Percentiles rank a stretch among this genome's conserved stretches.
phyloP scores from a whole-genome alignment of 2,113 vertebrate genomes.

The Notarius lentiginosus region DNA sequence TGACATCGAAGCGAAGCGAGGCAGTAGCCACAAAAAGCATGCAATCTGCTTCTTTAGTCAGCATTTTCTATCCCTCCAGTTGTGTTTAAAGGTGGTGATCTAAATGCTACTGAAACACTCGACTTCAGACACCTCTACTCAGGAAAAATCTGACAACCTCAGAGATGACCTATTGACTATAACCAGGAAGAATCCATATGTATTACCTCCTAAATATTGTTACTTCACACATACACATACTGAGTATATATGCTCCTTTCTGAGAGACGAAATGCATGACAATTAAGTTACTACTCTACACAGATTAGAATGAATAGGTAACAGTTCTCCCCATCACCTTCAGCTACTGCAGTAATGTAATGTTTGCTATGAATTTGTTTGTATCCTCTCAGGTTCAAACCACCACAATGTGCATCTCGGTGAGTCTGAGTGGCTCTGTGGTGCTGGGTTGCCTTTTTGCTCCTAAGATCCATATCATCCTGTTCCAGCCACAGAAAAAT shows the following conservation, averaged over 20 bases:
- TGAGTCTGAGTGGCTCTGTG: constrained; percentile 95
- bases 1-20: too few species aligned
- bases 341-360: neutral
- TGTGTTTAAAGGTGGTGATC: neutral
- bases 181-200: neutral
- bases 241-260: neutral
- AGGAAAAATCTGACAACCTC: neutral
- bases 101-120: neutral
- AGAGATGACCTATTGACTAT: neutral
- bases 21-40: neutral
- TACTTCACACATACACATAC: neutral
- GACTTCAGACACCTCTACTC: neutral
- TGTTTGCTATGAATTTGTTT: neutral
- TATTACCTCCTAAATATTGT: neutral
- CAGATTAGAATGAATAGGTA: neutral
- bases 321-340: neutral
- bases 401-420: constrained; percentile 97
- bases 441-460: constrained; percentile 94
- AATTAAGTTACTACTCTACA: neutral
- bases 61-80: neutral
- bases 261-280: neutral
- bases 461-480: constrained; percentile 95
- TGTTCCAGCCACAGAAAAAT: constrained; percentile 98
- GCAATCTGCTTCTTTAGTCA: neutral
- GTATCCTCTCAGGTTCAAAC: constrained; percentile 86